phyloP scores from a whole-genome alignment of 2,888 invertebrate genomes.

The Meteorus colon region DNA sequence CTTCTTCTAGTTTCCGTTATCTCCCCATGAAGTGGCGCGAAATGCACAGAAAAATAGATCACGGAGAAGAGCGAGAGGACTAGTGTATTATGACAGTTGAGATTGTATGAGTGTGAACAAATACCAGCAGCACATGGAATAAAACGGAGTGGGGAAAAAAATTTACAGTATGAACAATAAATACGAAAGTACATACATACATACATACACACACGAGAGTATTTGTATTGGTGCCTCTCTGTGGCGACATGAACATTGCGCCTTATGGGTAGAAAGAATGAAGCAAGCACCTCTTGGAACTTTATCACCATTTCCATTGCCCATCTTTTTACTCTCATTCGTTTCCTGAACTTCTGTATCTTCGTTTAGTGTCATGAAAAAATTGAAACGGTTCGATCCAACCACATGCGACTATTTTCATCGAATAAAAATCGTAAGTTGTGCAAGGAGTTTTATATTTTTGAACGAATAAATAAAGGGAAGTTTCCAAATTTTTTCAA shows the following conservation, averaged over 20 bases:
- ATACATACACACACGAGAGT: not conserved
- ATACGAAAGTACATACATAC: not conserved
- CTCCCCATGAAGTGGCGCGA: not conserved
- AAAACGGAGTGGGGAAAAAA: constrained; percentile 24
- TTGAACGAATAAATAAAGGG: not conserved
- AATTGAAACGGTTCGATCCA: constrained; percentile 36
- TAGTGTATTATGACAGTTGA: not conserved
- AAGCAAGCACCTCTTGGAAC: constrained; percentile 2
- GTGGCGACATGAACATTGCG: constrained; percentile 22
- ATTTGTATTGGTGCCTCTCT: not conserved
- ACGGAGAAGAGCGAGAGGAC: not conserved
- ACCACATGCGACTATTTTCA: constrained; percentile 7
- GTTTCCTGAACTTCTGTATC: constrained; percentile 3
- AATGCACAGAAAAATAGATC: not conserved
- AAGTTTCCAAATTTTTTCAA: too few species aligned
- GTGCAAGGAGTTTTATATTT: not conserved
- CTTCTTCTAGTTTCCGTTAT: not conserved
- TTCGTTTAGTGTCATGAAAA: constrained; percentile 7
- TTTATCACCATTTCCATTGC: not conserved
- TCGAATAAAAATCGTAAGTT: not conserved
- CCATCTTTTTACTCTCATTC: constrained; percentile 23
- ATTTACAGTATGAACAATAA: constrained; percentile 17
- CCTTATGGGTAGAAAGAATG: constrained; percentile 24
- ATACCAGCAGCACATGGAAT: constrained; percentile 13
- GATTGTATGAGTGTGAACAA: constrained; percentile 14